Percentiles rank a stretch among this genome's conserved stretches.
Evolutionary conservation across 2,797 vertebrate species (phyloP).

Genomic region (Pitangus sulphuratus): DNA sequence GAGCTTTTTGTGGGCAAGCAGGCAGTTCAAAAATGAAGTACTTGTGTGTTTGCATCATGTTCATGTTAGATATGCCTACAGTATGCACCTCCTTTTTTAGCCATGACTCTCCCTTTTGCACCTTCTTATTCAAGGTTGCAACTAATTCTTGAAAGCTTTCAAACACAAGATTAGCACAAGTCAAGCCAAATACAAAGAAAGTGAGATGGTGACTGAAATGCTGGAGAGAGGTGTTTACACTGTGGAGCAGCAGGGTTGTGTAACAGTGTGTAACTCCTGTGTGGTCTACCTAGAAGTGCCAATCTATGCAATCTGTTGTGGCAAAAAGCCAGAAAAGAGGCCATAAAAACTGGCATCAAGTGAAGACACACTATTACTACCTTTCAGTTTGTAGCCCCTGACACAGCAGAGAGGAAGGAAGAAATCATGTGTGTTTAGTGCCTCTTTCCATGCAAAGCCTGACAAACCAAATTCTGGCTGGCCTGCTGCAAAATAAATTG

Average conservation of each 20-base stretch:
- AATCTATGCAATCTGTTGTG: background rate
- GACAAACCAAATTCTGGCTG: background rate
- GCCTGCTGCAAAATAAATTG: background rate
- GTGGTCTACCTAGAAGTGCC: background rate
- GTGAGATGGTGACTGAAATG: background rate
- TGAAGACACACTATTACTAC: background rate
- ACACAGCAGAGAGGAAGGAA: background rate
- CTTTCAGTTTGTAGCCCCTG: background rate
- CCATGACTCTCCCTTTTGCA: background rate
- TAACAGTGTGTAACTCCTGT: background rate
- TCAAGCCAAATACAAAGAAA: background rate
- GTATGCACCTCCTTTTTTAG: background rate
- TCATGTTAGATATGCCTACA: background rate
- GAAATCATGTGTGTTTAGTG: background rate
- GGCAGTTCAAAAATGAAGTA: background rate
- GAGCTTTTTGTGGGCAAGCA: background rate
- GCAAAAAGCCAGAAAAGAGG: background rate
- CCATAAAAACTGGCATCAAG: background rate
- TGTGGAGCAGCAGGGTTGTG: background rate
- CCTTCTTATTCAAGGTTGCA: background rate
- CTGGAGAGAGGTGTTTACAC: background rate
- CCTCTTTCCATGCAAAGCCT: background rate
- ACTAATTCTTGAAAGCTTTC: background rate
- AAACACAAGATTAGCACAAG: background rate
- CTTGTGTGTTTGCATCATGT: accelerated